Base-by-base conservation (phyloP, 2,797 vertebrate species). In the Crenuchus spilurus region DNA sequence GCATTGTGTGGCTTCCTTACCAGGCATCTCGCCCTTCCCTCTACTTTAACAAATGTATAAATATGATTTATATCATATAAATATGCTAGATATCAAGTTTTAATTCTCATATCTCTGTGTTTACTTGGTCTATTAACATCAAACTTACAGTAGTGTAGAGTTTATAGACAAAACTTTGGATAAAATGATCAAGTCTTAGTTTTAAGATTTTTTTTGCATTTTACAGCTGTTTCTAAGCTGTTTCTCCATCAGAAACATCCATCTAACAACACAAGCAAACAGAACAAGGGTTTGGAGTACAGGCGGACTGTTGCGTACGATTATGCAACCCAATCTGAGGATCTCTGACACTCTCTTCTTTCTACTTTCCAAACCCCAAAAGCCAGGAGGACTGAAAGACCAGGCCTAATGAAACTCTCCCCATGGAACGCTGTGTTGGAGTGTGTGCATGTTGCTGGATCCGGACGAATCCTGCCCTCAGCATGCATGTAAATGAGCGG, bases 401-500 rank as follows among this genome's bases (percentile, higher is more conserved):
- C 6, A 7, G 62, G 28, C 26, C 42, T 52, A 66, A 78, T 72
- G 68, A 72, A 81, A 77, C 70, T 69, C 64, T 74, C 70, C 70
- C 74, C 30, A 35, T 1, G 5, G 74, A 70, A 57, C 22, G 0
- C 3, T 44, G 42, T 44, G 42, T n/a, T 6, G 7, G 35, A 3
- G 33, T 39, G 55, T 35, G 26, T 2, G 64, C 5, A 16, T 35
- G 13, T 48, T 58, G 52, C 58, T 78, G 75, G 51, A 79, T 58
- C 26, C 2, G 51, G 66, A 79, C 73, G 60, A 75, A 81, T 81
- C 75, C 55, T 60, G 74, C 83, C 82, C 64, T 79, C 65, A 63
- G 67, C 74, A 77, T 83, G 85, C 78, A 80, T 66, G 42, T 42
- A 76, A 81, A 82, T 77, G 60, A 71, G 61, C 57, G 76, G 85